phyloP scores from a whole-genome alignment of 1,140 invertebrate species.

The Drosophila guanche region DNA sequence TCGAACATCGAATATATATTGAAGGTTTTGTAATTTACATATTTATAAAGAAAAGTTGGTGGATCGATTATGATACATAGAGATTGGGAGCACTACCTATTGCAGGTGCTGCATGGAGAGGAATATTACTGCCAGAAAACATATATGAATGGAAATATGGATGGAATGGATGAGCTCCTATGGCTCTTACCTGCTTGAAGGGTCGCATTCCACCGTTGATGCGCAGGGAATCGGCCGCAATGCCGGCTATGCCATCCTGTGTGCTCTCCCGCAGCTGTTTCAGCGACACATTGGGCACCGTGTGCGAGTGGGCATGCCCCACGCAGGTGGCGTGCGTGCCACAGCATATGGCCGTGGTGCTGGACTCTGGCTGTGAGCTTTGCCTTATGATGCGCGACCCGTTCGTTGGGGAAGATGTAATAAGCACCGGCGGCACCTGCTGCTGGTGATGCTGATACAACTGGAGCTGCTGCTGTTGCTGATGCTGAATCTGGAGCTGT shows the following conservation, averaged over 20 bases:
- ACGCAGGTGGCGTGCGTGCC: constrained; percentile 85
- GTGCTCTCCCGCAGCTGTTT: constrained; percentile 91
- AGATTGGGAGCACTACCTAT: constrained; percentile 6
- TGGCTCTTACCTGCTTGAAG: constrained; percentile 94
- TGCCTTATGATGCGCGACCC: constrained; percentile 92
- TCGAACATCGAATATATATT: constrained; percentile 22
- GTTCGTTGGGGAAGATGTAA: constrained; percentile 87
- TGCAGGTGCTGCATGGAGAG: constrained; percentile 13
- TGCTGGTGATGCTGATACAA: constrained; percentile 48
- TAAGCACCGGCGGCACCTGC: constrained; percentile 87
- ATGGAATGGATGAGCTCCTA: neutral
- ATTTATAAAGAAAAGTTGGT: neutral
- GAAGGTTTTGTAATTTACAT: constrained; percentile 1
- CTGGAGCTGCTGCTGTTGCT: constrained; percentile 38
- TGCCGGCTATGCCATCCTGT: constrained; percentile 95
- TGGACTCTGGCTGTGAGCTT: constrained; percentile 94
- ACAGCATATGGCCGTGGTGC: constrained; percentile 85
- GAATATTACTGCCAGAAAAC: neutral
- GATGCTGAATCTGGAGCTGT: constrained; percentile 12
- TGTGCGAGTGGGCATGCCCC: constrained; percentile 84
- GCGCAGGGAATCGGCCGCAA: constrained; percentile 97
- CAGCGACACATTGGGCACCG: constrained; percentile 90
- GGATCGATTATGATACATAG: constrained; percentile 12
- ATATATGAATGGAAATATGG: no score
- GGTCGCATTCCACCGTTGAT: constrained; percentile 98